Conservation (phyloP, 2,113 vertebrate species). For the Felis catus region DNA sequence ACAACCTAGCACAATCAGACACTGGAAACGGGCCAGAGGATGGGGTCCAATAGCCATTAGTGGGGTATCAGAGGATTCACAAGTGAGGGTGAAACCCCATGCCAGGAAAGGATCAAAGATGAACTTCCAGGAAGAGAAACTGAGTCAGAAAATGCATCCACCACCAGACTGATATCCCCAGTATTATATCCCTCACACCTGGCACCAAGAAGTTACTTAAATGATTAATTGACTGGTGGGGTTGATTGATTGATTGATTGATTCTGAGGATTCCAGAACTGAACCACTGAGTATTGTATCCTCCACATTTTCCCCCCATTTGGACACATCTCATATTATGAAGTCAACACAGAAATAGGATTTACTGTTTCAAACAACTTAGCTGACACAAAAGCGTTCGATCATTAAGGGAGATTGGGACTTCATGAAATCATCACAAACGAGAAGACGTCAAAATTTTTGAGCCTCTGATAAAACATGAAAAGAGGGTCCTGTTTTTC, state of each 20-base stretch:
- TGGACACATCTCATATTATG: not conserved
- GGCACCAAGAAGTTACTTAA: not conserved
- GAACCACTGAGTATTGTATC: not conserved
- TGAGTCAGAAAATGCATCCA: not conserved
- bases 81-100: not conserved
- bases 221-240: not conserved
- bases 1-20: slow-evolving; percentile 60
- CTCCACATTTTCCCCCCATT: not conserved
- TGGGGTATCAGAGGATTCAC: not conserved
- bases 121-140: not conserved
- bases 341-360: not conserved
- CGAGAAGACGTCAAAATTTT: not conserved
- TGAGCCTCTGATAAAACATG: slow-evolving; percentile 3
- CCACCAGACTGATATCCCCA: not conserved
- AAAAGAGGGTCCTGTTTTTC: not conserved
- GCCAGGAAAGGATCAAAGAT: not conserved
- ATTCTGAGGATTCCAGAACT: not conserved
- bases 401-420: not conserved
- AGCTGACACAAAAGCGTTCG: not conserved
- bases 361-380: slow-evolving; percentile 21
- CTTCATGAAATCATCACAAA: not conserved
- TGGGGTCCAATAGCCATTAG: not conserved
- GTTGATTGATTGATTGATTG: not conserved
- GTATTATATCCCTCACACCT: not conserved
- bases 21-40: not conserved